Percentiles rank a stretch among this genome's conserved stretches.
Evolutionary conservation across 2,888 invertebrate species (phyloP).

Genomic region (Taphrorychus bicolor): DNA sequence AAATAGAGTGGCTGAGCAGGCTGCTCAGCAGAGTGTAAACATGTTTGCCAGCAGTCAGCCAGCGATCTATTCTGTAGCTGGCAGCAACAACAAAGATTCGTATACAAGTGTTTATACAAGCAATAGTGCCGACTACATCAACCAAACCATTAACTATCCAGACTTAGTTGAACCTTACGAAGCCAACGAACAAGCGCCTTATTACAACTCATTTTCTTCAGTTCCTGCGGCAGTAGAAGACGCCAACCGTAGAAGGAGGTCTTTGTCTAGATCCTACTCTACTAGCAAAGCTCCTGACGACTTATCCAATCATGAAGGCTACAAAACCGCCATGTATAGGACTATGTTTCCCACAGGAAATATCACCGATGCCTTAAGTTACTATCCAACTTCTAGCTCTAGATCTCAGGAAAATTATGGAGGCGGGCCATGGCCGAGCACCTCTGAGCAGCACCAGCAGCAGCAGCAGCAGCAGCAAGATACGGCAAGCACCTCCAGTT

Average conservation of each 20-base stretch:
- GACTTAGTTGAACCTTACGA: conserved; percentile 71
- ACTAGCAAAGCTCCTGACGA: conserved; percentile 63
- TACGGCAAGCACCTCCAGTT: conserved; percentile 67
- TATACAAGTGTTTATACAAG: conserved; percentile 80
- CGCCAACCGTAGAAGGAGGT: conserved; percentile 53
- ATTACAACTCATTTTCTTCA: conserved; percentile 58
- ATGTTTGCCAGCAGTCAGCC: conserved; percentile 53
- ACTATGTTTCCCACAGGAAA: conserved; percentile 75
- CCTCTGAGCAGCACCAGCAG: too few relatives aligned
- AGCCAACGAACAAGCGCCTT: conserved; percentile 60
- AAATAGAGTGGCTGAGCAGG: conserved; percentile 57
- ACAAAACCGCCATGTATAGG: conserved; percentile 70
- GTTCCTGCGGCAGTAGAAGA: conserved; percentile 5
- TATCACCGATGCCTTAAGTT: conserved; percentile 81
- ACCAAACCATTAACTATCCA: conserved; percentile 71
- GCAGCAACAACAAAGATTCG: conserved; percentile 73
- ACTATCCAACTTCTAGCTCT: conserved; percentile 76
- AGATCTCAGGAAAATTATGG: conserved; percentile 64
- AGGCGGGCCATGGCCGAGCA: conserved; percentile 67
- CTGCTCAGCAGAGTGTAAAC: conserved; percentile 33
- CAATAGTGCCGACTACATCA: conserved; percentile 67
- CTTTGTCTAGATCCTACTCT: conserved; percentile 67
- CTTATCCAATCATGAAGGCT: conserved; percentile 68
- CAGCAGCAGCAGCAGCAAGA: conserved; percentile 54
- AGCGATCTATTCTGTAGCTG: conserved; percentile 79